These are phyloP conservation scores for Cossypha heuglini DNA, from an alignment of 2,797 vertebrate species.

Conservation along the genomic window DNA sequence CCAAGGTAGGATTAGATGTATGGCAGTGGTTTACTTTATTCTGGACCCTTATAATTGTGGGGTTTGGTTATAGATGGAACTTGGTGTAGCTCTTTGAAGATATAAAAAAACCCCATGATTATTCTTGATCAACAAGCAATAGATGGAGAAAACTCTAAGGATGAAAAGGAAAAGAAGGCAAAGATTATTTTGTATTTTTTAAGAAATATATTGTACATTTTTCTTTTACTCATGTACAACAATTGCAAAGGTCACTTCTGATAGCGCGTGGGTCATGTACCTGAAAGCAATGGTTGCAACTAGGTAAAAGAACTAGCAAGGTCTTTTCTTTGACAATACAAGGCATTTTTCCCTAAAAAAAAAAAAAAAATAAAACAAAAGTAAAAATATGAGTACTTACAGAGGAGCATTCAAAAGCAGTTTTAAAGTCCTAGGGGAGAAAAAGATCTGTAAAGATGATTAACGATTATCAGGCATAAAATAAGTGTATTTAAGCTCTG, in stretches of 20 bases:
- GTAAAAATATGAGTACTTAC: not conserved
- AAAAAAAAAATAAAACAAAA: not conserved
- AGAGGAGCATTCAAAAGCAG: not conserved
- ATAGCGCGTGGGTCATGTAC: not conserved
- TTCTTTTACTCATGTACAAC: not conserved
- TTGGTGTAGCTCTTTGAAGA: not conserved
- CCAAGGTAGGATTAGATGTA: not conserved
- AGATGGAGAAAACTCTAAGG: not conserved
- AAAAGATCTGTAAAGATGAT: not conserved
- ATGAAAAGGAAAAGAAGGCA: not conserved
- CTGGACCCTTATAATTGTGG: not conserved
- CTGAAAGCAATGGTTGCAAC: not conserved
- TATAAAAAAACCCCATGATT: not conserved
- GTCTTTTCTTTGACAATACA: not conserved
- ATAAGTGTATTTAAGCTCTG: conserved; percentile 48
- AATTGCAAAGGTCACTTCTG: not conserved
- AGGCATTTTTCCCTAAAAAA: not conserved
- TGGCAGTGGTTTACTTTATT: not conserved
- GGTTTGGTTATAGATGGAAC: not conserved
- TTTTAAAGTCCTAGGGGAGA: not conserved
- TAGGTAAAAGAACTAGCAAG: not conserved
- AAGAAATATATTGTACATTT: not conserved
- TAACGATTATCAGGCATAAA: conserved; percentile 29
- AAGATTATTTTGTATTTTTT: not conserved
- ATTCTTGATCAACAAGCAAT: not conserved